phyloP scores from a whole-genome alignment of 2,113 vertebrate genomes.

The Otus sunia region DNA sequence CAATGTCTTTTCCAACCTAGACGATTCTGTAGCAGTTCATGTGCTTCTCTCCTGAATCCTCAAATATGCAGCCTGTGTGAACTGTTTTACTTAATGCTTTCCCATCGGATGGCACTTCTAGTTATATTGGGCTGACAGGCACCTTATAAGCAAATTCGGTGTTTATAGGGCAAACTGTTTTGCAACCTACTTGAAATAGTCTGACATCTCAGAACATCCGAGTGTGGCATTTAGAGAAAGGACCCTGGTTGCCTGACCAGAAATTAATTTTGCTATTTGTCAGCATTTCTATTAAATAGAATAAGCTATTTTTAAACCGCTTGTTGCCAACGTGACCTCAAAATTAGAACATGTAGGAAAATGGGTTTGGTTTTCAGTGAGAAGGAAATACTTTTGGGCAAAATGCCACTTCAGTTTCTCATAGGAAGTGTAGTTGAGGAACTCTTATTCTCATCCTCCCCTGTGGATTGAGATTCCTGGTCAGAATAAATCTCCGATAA shows the following conservation, averaged over 20 bases:
- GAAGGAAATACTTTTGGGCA: constrained; percentile 5
- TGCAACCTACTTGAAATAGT: neutral
- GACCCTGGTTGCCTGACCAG: neutral
- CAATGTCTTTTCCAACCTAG: too few species aligned
- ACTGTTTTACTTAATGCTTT: neutral
- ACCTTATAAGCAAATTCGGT: neutral
- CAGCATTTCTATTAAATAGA: neutral
- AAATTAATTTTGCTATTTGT: neutral
- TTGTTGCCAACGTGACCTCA: neutral
- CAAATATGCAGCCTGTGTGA: neutral
- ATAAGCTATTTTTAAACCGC: neutral
- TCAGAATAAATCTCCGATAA: neutral
- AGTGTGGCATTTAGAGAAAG: neutral
- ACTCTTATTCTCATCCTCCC: neutral
- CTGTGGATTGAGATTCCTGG: neutral
- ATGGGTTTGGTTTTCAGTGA: constrained; percentile 1
- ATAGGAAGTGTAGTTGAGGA: constrained; percentile 2
- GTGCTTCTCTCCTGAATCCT: neutral
- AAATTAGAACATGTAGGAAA: constrained; percentile 21
- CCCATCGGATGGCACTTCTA: neutral
- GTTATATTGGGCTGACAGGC: neutral
- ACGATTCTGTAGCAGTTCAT: neutral
- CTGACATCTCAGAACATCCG: neutral
- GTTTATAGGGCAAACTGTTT: neutral
- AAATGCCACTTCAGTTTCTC: neutral